Evolutionary conservation across 2,113 vertebrate genomes (phyloP).

Genomic region (Chloebia gouldiae): DNA sequence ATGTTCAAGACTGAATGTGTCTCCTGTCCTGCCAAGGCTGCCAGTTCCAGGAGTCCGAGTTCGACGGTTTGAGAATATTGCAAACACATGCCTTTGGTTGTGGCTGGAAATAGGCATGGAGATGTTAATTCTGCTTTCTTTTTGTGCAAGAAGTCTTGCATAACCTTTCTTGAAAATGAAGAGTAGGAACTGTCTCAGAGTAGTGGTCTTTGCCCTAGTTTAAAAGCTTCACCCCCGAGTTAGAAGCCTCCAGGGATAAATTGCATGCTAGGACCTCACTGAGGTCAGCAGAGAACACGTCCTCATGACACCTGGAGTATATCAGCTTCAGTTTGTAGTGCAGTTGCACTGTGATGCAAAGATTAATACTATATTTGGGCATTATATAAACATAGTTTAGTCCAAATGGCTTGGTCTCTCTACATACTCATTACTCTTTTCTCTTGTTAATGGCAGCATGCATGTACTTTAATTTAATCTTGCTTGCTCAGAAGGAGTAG

Average conservation of each 20-base stretch:
- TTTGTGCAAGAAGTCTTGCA: background rate
- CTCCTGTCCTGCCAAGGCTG: background rate
- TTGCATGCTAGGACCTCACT: background rate
- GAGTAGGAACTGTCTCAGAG: background rate
- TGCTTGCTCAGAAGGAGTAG: background rate
- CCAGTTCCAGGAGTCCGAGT: background rate
- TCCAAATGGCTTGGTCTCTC: background rate
- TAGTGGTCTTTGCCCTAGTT: fast-evolving
- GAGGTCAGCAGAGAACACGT: background rate
- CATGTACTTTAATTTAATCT: background rate
- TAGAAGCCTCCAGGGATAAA: background rate
- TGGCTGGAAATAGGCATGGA: background rate
- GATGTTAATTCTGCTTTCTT: background rate
- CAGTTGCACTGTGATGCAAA: background rate
- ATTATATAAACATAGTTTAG: background rate
- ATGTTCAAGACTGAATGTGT: background rate
- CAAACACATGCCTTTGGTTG: background rate
- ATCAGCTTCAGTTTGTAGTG: background rate
- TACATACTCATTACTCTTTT: background rate
- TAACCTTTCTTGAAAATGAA: background rate
- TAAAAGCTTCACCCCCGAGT: fast-evolving
- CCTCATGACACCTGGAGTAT: fast-evolving
- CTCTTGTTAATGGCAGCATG: background rate
- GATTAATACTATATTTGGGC: background rate
- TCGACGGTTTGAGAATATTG: background rate